Evolutionary conservation across 1,140 invertebrate genomes (phyloP).

Genomic region (Phocides pigmalion): DNA sequence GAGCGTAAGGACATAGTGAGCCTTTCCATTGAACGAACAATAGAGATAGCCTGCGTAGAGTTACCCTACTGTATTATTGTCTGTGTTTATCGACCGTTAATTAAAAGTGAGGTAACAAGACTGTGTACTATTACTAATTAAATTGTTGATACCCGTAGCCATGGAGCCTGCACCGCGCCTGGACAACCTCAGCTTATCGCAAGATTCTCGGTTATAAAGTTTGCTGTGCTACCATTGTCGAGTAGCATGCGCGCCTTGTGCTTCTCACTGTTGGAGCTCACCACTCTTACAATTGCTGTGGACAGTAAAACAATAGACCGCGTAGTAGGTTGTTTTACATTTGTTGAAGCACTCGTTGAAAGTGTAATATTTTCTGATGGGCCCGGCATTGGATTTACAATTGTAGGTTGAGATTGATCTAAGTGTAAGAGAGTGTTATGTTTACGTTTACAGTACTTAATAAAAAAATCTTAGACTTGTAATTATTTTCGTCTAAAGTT

Average conservation of each 20-base stretch:
- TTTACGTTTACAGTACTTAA: slow-evolving; percentile 37
- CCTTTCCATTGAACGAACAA: too few relatives aligned
- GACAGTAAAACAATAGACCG: slow-evolving; percentile 26
- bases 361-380: slow-evolving; percentile 9
- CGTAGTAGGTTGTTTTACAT: slow-evolving; percentile 19
- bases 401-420: slow-evolving; percentile 9
- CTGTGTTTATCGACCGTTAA: slow-evolving; percentile 34
- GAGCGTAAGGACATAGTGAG: too few relatives aligned
- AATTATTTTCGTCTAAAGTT: slow-evolving; percentile 23
- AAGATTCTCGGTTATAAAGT: slow-evolving; percentile 35
- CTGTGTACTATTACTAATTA: slow-evolving; percentile 34
- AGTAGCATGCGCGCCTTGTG: slow-evolving; percentile 16
- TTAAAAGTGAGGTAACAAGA: slow-evolving; percentile 38
- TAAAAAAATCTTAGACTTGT: slow-evolving; percentile 27
- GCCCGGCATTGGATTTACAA: slow-evolving; percentile 4
- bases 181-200: slow-evolving; percentile 12
- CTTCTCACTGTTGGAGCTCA: slow-evolving; percentile 6
- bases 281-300: slow-evolving; percentile 23
- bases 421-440: slow-evolving; percentile 40
- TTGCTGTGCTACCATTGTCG: slow-evolving; percentile 36
- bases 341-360: slow-evolving; percentile 2
- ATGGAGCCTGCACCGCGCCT: slow-evolving; percentile 11
- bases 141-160: slow-evolving; percentile 40
- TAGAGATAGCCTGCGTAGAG: too few relatives aligned
- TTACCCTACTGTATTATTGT: too few relatives aligned